Evolutionary conservation across 2,888 invertebrate species (phyloP).

Genomic region (Rhamphomyia laevipes): DNA sequence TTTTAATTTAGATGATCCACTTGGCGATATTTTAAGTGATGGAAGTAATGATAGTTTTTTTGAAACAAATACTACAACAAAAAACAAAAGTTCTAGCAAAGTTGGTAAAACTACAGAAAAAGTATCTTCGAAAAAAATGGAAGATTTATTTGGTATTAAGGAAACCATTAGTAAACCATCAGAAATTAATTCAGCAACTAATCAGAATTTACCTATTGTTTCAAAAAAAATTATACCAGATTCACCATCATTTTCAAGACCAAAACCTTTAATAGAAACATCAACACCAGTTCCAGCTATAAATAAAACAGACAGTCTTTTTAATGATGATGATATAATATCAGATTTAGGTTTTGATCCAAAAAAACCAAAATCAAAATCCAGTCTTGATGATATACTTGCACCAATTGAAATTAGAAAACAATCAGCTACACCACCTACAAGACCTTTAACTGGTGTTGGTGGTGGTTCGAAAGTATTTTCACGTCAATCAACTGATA

Average conservation of each 20-base stretch:
- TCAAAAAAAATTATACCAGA: slow-evolving; percentile 12
- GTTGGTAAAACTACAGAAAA: slow-evolving; percentile 5
- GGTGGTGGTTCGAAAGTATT: slow-evolving; percentile 17
- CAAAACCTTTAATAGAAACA: slow-evolving; percentile 4
- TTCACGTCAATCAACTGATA: slow-evolving; percentile 35
- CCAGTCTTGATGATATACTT: slow-evolving; percentile 32
- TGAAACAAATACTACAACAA: slow-evolving; percentile 34
- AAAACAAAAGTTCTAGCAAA: not conserved
- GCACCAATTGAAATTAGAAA: slow-evolving; percentile 22
- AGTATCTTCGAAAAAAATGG: slow-evolving; percentile 21
- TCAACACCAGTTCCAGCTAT: slow-evolving; percentile 4
- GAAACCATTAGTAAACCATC: slow-evolving; percentile 20
- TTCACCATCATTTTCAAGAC: not conserved
- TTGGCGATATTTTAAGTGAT: slow-evolving; percentile 54
- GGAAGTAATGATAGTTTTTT: slow-evolving; percentile 63
- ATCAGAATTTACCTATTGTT: not conserved
- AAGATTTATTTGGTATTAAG: slow-evolving; percentile 35
- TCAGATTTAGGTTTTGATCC: slow-evolving; percentile 37
- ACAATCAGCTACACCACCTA: slow-evolving; percentile 19
- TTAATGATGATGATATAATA: slow-evolving; percentile 25
- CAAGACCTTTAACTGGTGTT: slow-evolving; percentile 15
- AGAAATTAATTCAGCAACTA: not conserved
- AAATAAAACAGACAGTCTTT: slow-evolving; percentile 16
- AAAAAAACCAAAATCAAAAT: slow-evolving; percentile 31
- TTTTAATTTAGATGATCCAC: slow-evolving; percentile 49